Evolutionary conservation across 2,888 invertebrate species (phyloP).

Genomic region (Sabatieria punctata): DNA sequence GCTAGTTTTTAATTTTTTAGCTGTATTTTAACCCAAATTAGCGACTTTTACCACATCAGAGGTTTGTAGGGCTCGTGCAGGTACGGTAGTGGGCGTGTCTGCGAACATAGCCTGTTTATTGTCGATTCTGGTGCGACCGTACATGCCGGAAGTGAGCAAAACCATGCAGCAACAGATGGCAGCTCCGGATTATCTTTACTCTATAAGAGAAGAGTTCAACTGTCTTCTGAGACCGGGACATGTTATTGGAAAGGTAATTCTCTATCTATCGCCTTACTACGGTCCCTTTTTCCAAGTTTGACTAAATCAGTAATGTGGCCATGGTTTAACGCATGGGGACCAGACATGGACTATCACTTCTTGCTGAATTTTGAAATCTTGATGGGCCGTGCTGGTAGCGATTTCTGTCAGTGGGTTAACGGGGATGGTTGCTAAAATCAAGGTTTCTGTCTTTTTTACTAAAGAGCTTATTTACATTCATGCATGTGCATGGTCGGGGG

Average conservation of each 20-base stretch:
- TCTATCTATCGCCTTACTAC: background rate
- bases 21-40: too few relatives aligned
- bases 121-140: constrained; percentile 65
- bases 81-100: constrained; percentile 66
- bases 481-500: too few relatives aligned
- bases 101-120: constrained; percentile 61
- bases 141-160: constrained; percentile 52
- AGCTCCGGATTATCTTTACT: constrained; percentile 33
- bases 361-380: background rate
- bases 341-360: background rate
- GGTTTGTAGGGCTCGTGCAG: constrained; percentile 47
- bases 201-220: constrained; percentile 30
- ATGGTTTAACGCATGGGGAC: background rate
- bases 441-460: background rate
- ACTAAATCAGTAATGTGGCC: too few relatives aligned
- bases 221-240: constrained; percentile 57
- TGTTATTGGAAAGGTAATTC: constrained; percentile 50
- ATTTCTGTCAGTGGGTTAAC: too few relatives aligned
- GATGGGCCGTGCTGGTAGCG: too few relatives aligned
- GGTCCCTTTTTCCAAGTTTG: too few relatives aligned
- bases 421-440: too few relatives aligned
- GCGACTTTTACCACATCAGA: too few relatives aligned
- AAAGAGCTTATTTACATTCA: too few relatives aligned
- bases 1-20: too few relatives aligned
- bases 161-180: constrained; percentile 43